These are phyloP conservation scores for Vollenhovia emeryi DNA, from an alignment of 1,140 invertebrate species.

Conservation along the genomic window DNA sequence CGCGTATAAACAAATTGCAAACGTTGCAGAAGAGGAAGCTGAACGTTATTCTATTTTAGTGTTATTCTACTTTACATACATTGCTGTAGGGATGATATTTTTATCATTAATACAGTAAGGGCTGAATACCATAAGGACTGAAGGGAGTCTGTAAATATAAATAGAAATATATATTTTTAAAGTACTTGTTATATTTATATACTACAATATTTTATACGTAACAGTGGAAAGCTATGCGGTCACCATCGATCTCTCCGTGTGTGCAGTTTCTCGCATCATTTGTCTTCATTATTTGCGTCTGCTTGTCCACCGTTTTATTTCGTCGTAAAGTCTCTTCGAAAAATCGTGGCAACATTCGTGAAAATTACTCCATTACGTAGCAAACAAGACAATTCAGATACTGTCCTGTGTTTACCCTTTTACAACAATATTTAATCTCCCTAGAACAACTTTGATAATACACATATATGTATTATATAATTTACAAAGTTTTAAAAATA, in stretches of 20 bases:
- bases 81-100: neutral
- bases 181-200: neutral
- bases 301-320: conserved; percentile 14
- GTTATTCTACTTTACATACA: neutral
- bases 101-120: neutral
- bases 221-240: neutral
- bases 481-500: neutral
- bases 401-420: neutral
- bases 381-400: neutral
- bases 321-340: conserved; percentile 30
- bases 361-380: conserved; percentile 4
- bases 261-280: conserved; percentile 64
- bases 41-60: neutral
- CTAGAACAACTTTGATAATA: neutral
- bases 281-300: conserved; percentile 71
- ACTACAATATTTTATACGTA: neutral
- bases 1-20: neutral
- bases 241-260: neutral
- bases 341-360: conserved; percentile 32
- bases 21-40: neutral
- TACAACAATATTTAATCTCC: neutral
- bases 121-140: neutral
- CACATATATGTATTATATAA: too few species aligned
- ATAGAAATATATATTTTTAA: neutral
- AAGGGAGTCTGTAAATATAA: conserved; percentile 19